phyloP scores from a whole-genome alignment of 1,140 invertebrate species.

The Trypoxylus dichotomus region DNA sequence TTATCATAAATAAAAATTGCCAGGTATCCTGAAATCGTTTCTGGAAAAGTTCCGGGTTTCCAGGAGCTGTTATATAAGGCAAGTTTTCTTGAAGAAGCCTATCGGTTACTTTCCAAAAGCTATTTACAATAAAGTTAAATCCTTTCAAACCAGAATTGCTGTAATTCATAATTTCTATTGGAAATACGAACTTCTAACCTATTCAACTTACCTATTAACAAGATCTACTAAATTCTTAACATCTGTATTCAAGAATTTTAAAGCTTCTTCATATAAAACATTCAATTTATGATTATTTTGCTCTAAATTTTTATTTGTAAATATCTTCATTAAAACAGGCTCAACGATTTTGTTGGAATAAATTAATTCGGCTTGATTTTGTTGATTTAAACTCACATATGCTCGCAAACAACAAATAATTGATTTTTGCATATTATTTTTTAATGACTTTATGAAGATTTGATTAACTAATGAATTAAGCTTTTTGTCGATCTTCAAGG shows the following conservation, averaged over 20 bases:
- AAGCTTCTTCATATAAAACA: constrained; percentile 73
- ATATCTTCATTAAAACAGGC: constrained; percentile 71
- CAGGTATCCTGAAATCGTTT: constrained; percentile 79
- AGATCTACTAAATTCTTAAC: constrained; percentile 64
- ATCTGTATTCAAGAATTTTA: constrained; percentile 70
- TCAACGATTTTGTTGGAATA: constrained; percentile 72
- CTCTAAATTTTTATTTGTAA: constrained; percentile 70
- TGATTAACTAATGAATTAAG: constrained; percentile 62
- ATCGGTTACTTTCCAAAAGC: constrained; percentile 87
- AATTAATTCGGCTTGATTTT: constrained; percentile 69
- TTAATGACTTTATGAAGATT: constrained; percentile 63
- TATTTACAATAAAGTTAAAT: constrained; percentile 85
- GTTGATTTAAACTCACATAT: constrained; percentile 68
- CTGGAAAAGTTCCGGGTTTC: constrained; percentile 87
- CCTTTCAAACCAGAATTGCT: constrained; percentile 57
- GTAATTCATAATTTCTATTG: neutral
- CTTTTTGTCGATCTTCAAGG: constrained; percentile 58
- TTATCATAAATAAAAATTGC: constrained; percentile 77
- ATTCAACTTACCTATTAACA: constrained; percentile 48
- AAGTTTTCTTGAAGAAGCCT: constrained; percentile 74
- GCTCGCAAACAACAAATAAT: constrained; percentile 67
- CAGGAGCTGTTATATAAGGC: constrained; percentile 84
- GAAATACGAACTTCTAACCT: neutral
- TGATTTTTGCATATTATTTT: constrained; percentile 58
- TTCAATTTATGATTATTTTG: constrained; percentile 69